Percentiles rank a stretch among this genome's conserved stretches.
These are phyloP conservation scores for Leuciscus idus DNA, from an alignment of 2,113 vertebrate genomes.

Conservation along the genomic window DNA sequence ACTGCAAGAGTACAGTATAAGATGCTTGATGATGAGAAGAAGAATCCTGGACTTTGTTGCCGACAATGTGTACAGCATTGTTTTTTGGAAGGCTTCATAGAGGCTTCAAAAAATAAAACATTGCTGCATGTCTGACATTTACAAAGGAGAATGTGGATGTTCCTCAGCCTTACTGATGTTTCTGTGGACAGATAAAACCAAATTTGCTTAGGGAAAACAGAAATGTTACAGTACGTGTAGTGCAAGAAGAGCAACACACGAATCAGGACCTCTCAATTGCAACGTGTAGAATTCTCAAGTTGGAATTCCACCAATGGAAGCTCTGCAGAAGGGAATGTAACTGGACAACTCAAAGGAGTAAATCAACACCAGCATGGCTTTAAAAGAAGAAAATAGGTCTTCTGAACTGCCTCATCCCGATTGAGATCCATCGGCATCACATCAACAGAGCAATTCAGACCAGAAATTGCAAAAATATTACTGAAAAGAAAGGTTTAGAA, in stretches of 20 bases:
- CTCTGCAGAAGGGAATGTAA: neutral
- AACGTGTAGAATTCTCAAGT: neutral
- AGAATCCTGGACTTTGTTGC: neutral
- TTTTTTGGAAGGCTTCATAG: neutral
- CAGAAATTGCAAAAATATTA: neutral
- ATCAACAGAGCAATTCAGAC: neutral
- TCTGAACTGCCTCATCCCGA: neutral
- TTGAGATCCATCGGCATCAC: neutral
- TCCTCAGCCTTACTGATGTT: neutral
- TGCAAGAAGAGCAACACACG: neutral
- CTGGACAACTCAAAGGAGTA: neutral
- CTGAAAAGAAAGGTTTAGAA: neutral
- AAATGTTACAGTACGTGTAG: neutral
- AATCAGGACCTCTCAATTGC: neutral
- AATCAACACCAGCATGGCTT: neutral
- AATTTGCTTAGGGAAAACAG: neutral
- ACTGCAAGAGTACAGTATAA: conserved; percentile 9
- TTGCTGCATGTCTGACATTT: neutral
- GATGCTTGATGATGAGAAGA: neutral
- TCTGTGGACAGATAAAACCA: neutral
- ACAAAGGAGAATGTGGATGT: neutral
- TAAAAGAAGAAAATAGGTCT: neutral
- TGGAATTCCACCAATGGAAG: neutral
- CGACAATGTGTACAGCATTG: neutral
- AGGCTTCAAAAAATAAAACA: neutral